Evolutionary conservation across 2,888 invertebrate genomes (phyloP), one percentile per base, ranked within the genome.

Genomic region (Hydroisotoma schaefferi): DNA sequence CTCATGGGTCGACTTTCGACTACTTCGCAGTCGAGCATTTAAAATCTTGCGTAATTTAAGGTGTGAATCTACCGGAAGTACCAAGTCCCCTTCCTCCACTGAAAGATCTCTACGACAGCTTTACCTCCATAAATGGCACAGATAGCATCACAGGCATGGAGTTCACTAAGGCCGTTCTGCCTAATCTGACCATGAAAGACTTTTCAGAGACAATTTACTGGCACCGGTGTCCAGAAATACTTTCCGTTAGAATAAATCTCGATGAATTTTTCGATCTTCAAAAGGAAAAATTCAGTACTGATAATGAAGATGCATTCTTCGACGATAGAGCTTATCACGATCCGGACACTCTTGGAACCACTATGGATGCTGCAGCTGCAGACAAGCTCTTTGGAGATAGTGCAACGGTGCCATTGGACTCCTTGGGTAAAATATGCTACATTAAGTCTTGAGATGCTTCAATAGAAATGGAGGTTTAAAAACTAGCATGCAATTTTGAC

Each of bases 61-160:
- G 69, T 6, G 47, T 47, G 12, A 61, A 63, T 53, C 46, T 71
- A 10, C 71, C 71, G 10, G 28, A 37, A 5, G 55, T 63, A 22
- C 67, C 71, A 1, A 60, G 61, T 40, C 69, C 71, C 1, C 38
- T 71, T 1, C 69, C 71, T 12, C 65, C 69, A 0, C 12, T 69
- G 2, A 51, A 51, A 2, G 68, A 69, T 47, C 49, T 69, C 44
- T 69, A 56, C 48, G 55, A 59, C 18, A 53, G 60, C 1, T 71
- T 71, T 51, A 64, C 57, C 33, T 59, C 40, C 3, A 49, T 66
- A 6, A 61, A 66, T 23, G 56, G 54, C 23, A 40, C 55, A 5
- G 68, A 69, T 12, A 46, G 61, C 2, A 63, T 71, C 2, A 55
- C 52, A 5, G 69, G 61, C 0, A 25, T 46, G 10, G 67, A 69